Conservation (phyloP, 2,797 vertebrate species). For the Peromyscus melanophrys region DNA sequence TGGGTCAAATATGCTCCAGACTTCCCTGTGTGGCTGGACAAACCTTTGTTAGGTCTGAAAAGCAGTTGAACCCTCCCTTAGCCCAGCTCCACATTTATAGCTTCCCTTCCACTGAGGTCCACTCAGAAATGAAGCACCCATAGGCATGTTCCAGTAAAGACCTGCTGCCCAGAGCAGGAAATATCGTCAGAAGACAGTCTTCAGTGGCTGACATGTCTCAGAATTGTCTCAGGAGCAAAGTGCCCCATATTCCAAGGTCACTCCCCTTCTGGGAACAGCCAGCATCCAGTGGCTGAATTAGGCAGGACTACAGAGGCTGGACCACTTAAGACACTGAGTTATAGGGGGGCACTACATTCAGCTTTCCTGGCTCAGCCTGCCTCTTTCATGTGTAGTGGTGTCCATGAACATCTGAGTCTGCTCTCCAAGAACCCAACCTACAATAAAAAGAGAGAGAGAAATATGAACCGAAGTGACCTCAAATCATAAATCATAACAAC, state of each 20-base stretch:
- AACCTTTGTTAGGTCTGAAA: background rate
- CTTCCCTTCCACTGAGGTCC: background rate
- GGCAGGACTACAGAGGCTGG: background rate
- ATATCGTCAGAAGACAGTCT: background rate
- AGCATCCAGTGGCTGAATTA: background rate
- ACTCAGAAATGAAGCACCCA: background rate
- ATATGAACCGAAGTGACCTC: constrained; percentile 21
- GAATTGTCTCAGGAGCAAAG: background rate
- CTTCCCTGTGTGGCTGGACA: background rate
- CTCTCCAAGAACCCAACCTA: background rate
- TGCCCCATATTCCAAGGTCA: background rate
- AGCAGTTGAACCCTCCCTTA: background rate
- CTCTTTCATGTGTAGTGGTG: background rate
- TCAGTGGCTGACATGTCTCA: background rate
- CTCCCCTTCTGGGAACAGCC: background rate
- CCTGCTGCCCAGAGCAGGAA: background rate
- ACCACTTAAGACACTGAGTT: background rate
- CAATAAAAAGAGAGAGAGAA: background rate
- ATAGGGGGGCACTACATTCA: background rate
- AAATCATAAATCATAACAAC: background rate
- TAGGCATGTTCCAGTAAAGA: background rate
- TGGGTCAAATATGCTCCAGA: background rate
- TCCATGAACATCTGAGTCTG: background rate
- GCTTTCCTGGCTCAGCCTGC: background rate
- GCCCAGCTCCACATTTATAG: background rate